Base-by-base conservation (phyloP, 2,888 invertebrate genomes). In the Neoaliturus tenellus region DNA sequence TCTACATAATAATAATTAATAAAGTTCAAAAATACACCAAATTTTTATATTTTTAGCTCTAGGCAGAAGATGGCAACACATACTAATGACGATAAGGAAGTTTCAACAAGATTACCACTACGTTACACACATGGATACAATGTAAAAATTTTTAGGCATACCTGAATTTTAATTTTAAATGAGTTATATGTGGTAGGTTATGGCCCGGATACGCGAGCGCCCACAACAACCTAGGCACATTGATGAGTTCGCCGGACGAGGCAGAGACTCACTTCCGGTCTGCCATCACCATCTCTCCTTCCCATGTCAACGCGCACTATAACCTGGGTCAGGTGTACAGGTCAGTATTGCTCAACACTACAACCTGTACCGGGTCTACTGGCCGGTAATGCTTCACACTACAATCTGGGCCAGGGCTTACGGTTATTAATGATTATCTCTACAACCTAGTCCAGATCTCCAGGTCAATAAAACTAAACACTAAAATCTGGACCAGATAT, bases 131-230 rank as follows among this genome's bases (percentile, higher is more conserved):
- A n/a, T n/a, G n/a, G n/a, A n/a, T n/a, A n/a, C n/a, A n/a, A n/a
- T n/a, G n/a, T n/a, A n/a, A n/a, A n/a, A n/a, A n/a, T n/a, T n/a
- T n/a, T n/a, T n/a, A n/a, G n/a, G n/a, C n/a, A n/a, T n/a, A n/a
- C n/a, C n/a, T n/a, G n/a, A n/a, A n/a, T n/a, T n/a, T n/a, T n/a
- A n/a, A n/a, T n/a, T n/a, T n/a, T n/a, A n/a, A n/a, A n/a, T n/a
- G n/a, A n/a, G n/a, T n/a, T n/a, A n/a, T n/a, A 10, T 48, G 20
- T 55, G 91, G 28, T 92, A 97, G 97, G 89, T 90, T 97, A 69
- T 97, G 96, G 95, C 96, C 96, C 12, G 93, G 94, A 51, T 96
- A 97, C 90, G 95, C 97, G 6, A 96, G 96, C 89, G 96, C 97
- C 0, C 96, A 96, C 91, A 97, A 97, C 90, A 97, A 97, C 91